Evolutionary conservation across 2,888 invertebrate species (phyloP).

Genomic region (Melanostoma mellinum): DNA sequence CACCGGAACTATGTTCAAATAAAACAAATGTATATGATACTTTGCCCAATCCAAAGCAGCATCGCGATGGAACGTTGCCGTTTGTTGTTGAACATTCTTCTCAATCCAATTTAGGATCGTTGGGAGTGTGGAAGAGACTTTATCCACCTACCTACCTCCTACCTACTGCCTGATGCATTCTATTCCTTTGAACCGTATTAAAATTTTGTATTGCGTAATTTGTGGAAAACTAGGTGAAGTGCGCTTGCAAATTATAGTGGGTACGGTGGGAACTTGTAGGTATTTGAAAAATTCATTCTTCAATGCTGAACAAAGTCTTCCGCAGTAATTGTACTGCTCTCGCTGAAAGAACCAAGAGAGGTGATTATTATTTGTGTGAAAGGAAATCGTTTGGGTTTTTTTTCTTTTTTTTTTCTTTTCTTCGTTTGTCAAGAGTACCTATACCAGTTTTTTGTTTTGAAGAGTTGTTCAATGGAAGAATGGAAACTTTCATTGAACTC

Average conservation of each 20-base stretch:
- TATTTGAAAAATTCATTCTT: constrained; percentile 13
- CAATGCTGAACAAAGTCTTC: constrained; percentile 61
- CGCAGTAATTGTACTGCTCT: constrained; percentile 54
- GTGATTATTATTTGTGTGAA: constrained; percentile 62
- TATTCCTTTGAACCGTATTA: constrained; percentile 53
- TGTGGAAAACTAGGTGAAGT: constrained; percentile 54
- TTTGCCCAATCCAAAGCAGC: background rate
- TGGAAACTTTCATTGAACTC: constrained; percentile 43
- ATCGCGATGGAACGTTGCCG: constrained; percentile 22
- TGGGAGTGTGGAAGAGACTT: constrained; percentile 17
- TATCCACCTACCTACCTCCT: background rate
- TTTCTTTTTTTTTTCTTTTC: constrained; percentile 51
- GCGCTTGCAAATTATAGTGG: background rate
- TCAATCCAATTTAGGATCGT: background rate
- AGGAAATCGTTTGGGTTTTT: constrained; percentile 48
- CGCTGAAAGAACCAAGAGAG: constrained; percentile 10
- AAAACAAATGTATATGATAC: constrained; percentile 31
- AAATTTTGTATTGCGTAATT: constrained; percentile 52
- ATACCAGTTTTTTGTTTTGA: background rate
- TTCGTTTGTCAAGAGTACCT: constrained; percentile 46
- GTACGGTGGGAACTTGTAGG: background rate
- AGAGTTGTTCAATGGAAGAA: constrained; percentile 24
- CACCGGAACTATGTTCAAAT: constrained; percentile 24
- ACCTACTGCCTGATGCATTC: constrained; percentile 16
- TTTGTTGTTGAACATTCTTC: constrained; percentile 8